These are phyloP conservation scores for Ochotona curzoniae DNA, from an alignment of 2,113 vertebrate species.

Conservation along the genomic window DNA sequence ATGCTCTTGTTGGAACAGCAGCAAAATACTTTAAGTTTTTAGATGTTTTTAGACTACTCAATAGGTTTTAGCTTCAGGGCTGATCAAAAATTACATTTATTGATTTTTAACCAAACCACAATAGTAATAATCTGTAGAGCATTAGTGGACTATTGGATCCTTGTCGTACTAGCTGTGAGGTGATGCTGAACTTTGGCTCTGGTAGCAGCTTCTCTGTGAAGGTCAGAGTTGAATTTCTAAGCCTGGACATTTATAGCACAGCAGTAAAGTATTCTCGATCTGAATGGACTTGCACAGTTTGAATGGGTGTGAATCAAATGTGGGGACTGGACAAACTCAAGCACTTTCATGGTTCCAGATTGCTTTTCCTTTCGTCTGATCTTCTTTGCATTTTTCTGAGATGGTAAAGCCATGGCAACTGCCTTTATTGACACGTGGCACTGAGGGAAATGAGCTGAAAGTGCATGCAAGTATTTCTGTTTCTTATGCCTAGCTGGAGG, in stretches of 20 bases:
- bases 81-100: constrained; percentile 69
- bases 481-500: not conserved
- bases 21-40: constrained; percentile 37
- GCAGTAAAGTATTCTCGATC: not conserved
- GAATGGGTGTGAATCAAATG: not conserved
- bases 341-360: not conserved
- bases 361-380: not conserved
- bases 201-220: not conserved
- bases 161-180: constrained; percentile 48
- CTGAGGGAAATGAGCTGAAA: not conserved
- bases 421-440: not conserved
- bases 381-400: not conserved
- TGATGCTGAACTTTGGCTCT: constrained; percentile 3
- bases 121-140: constrained; percentile 61
- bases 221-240: not conserved
- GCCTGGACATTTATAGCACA: not conserved
- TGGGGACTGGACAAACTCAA: not conserved
- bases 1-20: not conserved
- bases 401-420: not conserved
- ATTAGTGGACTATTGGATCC: constrained; percentile 43
- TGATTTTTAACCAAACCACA: constrained; percentile 61
- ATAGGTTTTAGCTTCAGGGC: constrained; percentile 58
- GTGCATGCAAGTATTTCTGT: not conserved
- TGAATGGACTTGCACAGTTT: not conserved
- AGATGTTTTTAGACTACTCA: constrained; percentile 44